A percentile compares a stretch with the other conserved stretches of the same genome.
phyloP scores from a whole-genome alignment of 1,140 invertebrate species.

The Cherax destructor region DNA sequence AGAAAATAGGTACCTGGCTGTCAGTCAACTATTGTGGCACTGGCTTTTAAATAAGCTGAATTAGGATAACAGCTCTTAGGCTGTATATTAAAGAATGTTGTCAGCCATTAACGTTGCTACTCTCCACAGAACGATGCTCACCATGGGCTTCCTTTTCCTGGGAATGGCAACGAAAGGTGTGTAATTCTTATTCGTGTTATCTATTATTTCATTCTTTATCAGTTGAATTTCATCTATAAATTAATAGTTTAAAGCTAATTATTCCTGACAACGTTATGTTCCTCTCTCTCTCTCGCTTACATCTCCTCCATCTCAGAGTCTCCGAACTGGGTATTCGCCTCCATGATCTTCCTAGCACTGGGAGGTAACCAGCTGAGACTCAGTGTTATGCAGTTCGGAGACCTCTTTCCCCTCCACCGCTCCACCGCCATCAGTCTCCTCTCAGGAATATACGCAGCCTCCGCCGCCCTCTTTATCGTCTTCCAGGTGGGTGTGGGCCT shows the following conservation, averaged over 20 bases:
- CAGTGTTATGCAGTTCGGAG: slow-evolving; percentile 66
- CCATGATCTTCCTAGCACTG: slow-evolving; percentile 66
- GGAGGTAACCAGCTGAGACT: slow-evolving; percentile 67
- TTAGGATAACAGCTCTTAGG: too few species aligned
- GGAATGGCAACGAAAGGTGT: slow-evolving; percentile 56
- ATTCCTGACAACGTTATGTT: background rate
- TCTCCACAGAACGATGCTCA: slow-evolving; percentile 51
- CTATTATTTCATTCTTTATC: too few species aligned
- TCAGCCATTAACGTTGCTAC: background rate
- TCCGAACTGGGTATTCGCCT: slow-evolving; percentile 61
- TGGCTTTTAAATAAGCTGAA: too few species aligned
- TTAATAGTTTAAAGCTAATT: background rate
- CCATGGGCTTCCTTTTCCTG: slow-evolving; percentile 51
- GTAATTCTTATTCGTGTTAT: background rate
- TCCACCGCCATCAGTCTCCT: slow-evolving; percentile 56
- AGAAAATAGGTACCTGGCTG: too few species aligned
- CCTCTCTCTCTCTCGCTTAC: too few species aligned
- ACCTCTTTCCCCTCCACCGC: slow-evolving; percentile 59
- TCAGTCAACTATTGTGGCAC: too few species aligned
- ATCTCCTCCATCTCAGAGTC: slow-evolving; percentile 26
- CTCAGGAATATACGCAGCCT: slow-evolving; percentile 24
- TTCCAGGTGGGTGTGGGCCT: slow-evolving; percentile 17
- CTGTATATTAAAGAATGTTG: too few species aligned
- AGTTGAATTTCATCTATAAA: too few species aligned
- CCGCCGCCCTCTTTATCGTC: slow-evolving; percentile 27